Evolutionary conservation across 37 sponge, comb jelly and placozoan species (phyloP), one percentile per base, ranked within the genome.

Genomic region (Beroe forskalii): DNA sequence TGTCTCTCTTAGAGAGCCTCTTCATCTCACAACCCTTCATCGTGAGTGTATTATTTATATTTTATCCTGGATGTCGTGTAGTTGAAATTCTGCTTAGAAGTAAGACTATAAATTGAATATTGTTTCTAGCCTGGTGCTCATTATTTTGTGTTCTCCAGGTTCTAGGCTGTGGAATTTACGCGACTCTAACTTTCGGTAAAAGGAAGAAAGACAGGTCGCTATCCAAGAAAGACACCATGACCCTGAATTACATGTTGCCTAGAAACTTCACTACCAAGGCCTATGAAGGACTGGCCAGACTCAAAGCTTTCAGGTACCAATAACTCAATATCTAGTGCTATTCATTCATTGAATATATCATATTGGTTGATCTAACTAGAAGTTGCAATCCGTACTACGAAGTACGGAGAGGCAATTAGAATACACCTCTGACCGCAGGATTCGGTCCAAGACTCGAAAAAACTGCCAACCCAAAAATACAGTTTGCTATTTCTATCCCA

Each of bases 231-330:
- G 86, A 80, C 4, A 80, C 86, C 0, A 80, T 41, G 86, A 80
- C 86, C 3, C 86, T 80, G 4, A 80, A 80, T 48, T 80, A 38
- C 28, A 80, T 80, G 86, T 31, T 80, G 6, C 86, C 86, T 4
- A 35, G 86, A n/a, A 80, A 44, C 28, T 80, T 80, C 55, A 80
- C 86, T 4, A 80, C 86, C 19, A 80, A 80, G 31, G 86, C 86
- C 3, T 80, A 80, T 43, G 86, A 80, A 44, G 86, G 86, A 20
- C 28, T 80, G 30, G 55, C 86, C 28, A 41, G 86, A n/a, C 48
- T 80, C 8, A 80, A 80, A 48, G 86, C 86, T 14, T 80, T 80
- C 55, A 80, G 55, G 86, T 80, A n/a, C n/a, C n/a, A n/a, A n/a
- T n/a, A n/a, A n/a, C n/a, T n/a, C 14, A 55, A 17, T 55, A 55